Conservation (phyloP, 1,140 invertebrate genomes). For the Drosophila paulistorum region DNA sequence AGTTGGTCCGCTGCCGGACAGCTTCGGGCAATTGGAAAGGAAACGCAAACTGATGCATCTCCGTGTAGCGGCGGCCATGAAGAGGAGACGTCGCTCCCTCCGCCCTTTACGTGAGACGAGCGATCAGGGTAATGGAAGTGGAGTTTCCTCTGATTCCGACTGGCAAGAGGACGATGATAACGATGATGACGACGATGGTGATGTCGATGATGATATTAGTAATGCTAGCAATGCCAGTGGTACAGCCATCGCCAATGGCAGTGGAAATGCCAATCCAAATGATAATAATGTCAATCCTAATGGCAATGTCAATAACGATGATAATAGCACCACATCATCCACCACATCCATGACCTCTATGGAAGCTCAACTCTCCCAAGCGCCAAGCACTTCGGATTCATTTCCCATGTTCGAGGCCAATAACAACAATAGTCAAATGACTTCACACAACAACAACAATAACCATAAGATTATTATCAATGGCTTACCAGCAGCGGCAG, state of each 20-base stretch:
- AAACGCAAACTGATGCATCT: constrained; percentile 48
- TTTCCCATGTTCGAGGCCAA: constrained; percentile 44
- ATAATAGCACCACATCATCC: constrained; percentile 14
- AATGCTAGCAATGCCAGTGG: constrained; percentile 13
- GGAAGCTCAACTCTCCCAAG: constrained; percentile 67
- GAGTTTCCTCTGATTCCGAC: constrained; percentile 34
- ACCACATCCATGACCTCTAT: constrained; percentile 60
- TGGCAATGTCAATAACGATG: constrained; percentile 14
- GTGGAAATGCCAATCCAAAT: constrained; percentile 9
- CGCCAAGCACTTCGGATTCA: constrained; percentile 61
- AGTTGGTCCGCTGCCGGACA: constrained; percentile 48
- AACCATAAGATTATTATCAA: constrained; percentile 42
- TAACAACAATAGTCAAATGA: constrained; percentile 61
- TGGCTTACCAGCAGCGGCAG: constrained; percentile 19
- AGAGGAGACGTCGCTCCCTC: constrained; percentile 30
- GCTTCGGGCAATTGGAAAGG: constrained; percentile 31
- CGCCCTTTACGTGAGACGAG: constrained; percentile 8
- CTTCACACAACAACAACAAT: constrained; percentile 37
- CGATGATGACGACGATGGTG: constrained; percentile 34
- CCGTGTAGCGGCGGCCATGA: constrained; percentile 35
- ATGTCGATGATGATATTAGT: constrained; percentile 3
- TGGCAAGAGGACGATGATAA: constrained; percentile 36
- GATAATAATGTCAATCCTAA: neutral
- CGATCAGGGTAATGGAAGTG: constrained; percentile 35
- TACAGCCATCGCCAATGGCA: constrained; percentile 13